phyloP scores from a whole-genome alignment of 1,140 invertebrate species.

The Drosophila paulistorum region DNA sequence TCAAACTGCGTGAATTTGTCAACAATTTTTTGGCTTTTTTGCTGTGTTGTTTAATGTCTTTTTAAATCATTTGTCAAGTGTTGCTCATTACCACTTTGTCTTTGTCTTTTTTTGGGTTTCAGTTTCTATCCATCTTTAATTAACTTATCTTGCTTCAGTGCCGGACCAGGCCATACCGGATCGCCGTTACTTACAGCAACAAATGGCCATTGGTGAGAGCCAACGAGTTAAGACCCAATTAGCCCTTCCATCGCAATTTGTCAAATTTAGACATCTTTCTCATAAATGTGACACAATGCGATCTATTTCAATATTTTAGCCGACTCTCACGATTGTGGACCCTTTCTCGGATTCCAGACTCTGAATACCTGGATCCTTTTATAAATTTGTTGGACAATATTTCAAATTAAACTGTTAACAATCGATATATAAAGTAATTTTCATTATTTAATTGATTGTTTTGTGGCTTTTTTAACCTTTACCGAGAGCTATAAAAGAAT shows the following conservation, averaged over 20 bases:
- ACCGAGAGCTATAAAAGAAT: no score
- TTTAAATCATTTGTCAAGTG: slow-evolving; percentile 68
- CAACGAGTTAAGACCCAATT: not conserved
- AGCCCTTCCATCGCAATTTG: not conserved
- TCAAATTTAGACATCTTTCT: not conserved
- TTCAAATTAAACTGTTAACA: no score
- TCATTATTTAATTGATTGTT: no score
- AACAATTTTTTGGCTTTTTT: slow-evolving; percentile 31
- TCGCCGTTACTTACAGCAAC: not conserved
- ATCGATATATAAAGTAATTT: no score
- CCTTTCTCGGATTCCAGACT: no score
- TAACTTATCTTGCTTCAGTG: slow-evolving; percentile 1
- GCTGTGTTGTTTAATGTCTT: slow-evolving; percentile 55
- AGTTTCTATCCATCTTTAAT: slow-evolving; percentile 3
- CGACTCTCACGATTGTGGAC: no score
- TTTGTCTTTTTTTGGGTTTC: not conserved
- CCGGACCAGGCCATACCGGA: not conserved
- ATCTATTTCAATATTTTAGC: not conserved
- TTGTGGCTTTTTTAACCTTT: no score
- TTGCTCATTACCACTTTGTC: slow-evolving; percentile 9
- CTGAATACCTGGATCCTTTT: no score
- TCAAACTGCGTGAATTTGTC: slow-evolving; percentile 16
- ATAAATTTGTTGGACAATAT: no score
- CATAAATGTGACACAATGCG: not conserved
- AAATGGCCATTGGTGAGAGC: slow-evolving; percentile 3